Base-by-base conservation (phyloP, 2,888 invertebrate species). In the Dendrolimus houi region DNA sequence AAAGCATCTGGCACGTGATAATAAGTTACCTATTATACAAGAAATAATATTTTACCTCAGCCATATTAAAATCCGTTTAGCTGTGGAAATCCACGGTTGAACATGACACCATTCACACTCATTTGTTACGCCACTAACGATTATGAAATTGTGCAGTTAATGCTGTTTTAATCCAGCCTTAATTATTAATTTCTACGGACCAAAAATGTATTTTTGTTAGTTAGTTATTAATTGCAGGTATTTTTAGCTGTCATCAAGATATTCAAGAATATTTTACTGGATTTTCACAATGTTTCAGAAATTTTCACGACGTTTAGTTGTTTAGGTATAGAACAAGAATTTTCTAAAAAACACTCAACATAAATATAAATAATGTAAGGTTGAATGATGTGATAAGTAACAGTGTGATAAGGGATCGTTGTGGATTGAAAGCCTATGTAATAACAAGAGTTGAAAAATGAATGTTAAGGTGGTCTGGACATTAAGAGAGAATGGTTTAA, bases 61-160 rank as follows among this genome's bases (percentile, higher is more conserved):
- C 58, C 64, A 57, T 62, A 59, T 70, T 29, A 70, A 72, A 77
- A 78, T 74, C 72, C 71, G 72, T 75, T 72, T 69, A 72, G 63
- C 63, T 60, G 64, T 69, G 67, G 67, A 69, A 72, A 72, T 71
- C 65, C 68, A 77, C 66, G 73, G 75, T 77, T 74, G 74, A 59
- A 47, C 47, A 47, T 47, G 47, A 47, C 47, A 47, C 67, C 66
- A 73, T 79, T 80, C 75, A 78, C 72, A 71, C 57, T 64, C 74
- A 73, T 75, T 75, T 68, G 73, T 69, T 71, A 65, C 65, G 56
- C 65, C 71, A 69, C 72, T 79, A 79, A 79, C 66, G 74, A 74
- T 73, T 72, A 74, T 74, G 76, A 75, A 71, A 78, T 64, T 63
- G 64, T 60, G 63, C 62, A 63, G 64, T 63, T 67, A 69, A 67